Base-by-base conservation (phyloP, 2,797 vertebrate species). In the Manis crassicaudata region DNA sequence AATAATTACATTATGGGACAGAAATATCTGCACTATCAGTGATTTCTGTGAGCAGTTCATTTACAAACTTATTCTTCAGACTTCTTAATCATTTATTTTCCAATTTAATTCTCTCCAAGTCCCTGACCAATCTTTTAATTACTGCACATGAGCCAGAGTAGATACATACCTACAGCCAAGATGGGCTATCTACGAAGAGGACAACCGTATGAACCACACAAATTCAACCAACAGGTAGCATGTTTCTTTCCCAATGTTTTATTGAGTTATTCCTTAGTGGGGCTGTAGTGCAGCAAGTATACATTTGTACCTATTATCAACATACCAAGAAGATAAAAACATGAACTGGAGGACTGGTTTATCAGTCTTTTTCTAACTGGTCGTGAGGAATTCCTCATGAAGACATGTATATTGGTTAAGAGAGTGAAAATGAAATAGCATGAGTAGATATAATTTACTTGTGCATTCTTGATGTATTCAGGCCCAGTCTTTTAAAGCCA, bases 61-160 rank as follows among this genome's bases (percentile, higher is more conserved):
- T 52, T 54, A 68, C 14, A 92, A 81, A 60, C 40, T 4, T 43
- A 60, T 92, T 82, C n/a, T 21, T 17, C 40, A 87, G 43, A 81
- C 12, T 32, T 65, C 73, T n/a, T 81, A 40, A 73, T 58, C 58
- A 96, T 82, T 82, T 75, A 85, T 92, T 94, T 67, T 89, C 65
- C 14, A 67, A 67, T 35, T 46, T 76, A 73, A 50, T 75, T 80
- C 8, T 60, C 43, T 92, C 35, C 72, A 68, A 68, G 40, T 81
- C 40, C 17, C n/a, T 27, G 46, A 80, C 50, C 37, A 83, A 37
- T 56, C 32, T 52, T 94, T 95, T 72, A 70, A 43, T 86, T 21
- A 95, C 23, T 86, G 23, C 27, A 90, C 6, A 54, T 63, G 16
- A 81, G 60, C 27, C 35, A 86, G 17, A 60, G 27, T 76, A 90